Base-by-base conservation (phyloP, 2,888 invertebrate genomes). In the Aquatica leii region DNA sequence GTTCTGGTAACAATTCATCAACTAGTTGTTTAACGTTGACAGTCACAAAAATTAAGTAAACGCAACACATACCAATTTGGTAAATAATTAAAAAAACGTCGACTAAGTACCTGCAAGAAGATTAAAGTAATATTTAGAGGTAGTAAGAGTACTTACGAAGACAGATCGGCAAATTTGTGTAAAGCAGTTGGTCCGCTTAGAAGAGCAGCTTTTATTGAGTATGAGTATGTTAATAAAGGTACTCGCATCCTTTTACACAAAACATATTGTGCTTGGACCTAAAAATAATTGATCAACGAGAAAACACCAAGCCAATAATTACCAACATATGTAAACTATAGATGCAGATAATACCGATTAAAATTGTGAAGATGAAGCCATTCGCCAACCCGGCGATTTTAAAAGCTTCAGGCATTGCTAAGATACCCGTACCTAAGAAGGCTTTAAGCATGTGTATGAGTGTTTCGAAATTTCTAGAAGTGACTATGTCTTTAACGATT, bases 41-140 rank as follows among this genome's bases (percentile, higher is more conserved):
- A n/a, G n/a, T n/a, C n/a, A n/a, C n/a, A n/a, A n/a, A n/a, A n/a
- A n/a, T n/a, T n/a, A n/a, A n/a, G n/a, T n/a, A n/a, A n/a, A n/a
- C n/a, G n/a, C n/a, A n/a, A n/a, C n/a, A n/a, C n/a, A n/a, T 97
- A 97, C 98, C 98, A 73, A 98, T 85, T 81, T 98, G 98, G 73
- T 97, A 98, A 59, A 95, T 86, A 67, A 97, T 79, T 1, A 93
- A 83, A 75, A 93, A 93, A 0, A 84, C 82, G 76, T 93, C 92
- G 18, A 91, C 88, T 6, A 91, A 41, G 1, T 31, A 1, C 12
- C 15, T 55, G 20, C 18, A 9, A 20, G 11, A n/a, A n/a, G n/a
- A n/a, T n/a, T n/a, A n/a, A n/a, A n/a, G n/a, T n/a, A n/a, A n/a
- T n/a, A n/a, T n/a, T 2, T 24, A n/a, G 1, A 51, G 1, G 6